phyloP scores from a whole-genome alignment of 2,113 vertebrate species.

The Labrus mixtus region DNA sequence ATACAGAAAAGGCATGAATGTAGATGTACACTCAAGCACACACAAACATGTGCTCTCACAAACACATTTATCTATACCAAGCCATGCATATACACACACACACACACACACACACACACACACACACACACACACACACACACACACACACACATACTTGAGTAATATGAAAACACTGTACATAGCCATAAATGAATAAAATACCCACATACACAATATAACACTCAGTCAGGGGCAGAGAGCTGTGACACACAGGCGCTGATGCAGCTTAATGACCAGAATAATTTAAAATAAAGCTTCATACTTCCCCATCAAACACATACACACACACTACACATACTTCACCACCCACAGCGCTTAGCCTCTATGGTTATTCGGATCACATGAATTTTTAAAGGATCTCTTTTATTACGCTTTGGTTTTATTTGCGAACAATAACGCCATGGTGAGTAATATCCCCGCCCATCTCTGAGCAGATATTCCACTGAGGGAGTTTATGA shows the following conservation, averaged over 20 bases:
- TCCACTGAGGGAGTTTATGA: slow-evolving; percentile 55
- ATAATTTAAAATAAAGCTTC: slow-evolving; percentile 57
- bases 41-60: background rate
- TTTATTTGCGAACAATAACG: slow-evolving; percentile 69
- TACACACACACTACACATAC: slow-evolving; percentile 10
- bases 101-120: slow-evolving; percentile 20
- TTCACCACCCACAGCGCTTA: slow-evolving; percentile 30
- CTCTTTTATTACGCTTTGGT: slow-evolving; percentile 67
- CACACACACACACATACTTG: background rate
- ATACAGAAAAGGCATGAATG: background rate
- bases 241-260: slow-evolving; percentile 49
- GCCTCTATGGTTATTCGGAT: slow-evolving; percentile 18
- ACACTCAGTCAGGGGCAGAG: slow-evolving; percentile 17
- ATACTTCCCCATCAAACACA: slow-evolving; percentile 14
- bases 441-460: slow-evolving; percentile 52
- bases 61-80: background rate
- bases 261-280: slow-evolving; percentile 66
- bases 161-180: background rate
- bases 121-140: background rate
- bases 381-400: slow-evolving; percentile 72
- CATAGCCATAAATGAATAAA: slow-evolving; percentile 1
- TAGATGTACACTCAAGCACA: background rate
- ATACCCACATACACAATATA: slow-evolving; percentile 2
- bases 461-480: slow-evolving; percentile 35
- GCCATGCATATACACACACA: too few relatives aligned